Evolutionary conservation across 2,888 invertebrate genomes (phyloP), one percentile per base, ranked within the genome.

Genomic region (Amiota minor): DNA sequence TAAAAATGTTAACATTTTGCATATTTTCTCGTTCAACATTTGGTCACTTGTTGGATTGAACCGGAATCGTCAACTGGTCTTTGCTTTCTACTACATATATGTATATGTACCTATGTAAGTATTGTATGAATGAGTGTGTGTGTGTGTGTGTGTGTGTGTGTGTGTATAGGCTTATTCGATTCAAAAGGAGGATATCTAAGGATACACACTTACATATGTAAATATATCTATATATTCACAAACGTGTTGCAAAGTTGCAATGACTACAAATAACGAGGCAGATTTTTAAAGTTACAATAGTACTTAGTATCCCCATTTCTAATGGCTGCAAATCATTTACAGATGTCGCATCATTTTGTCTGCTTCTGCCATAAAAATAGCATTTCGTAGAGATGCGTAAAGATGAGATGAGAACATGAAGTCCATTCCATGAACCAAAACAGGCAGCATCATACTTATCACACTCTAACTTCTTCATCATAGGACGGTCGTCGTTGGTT

Each of bases 271-370:
- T 14, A 18, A 55, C 55, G 55, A 55, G 9, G 14, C n/a, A n/a
- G 55, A 55, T 18, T 14, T 16, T n/a, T 16, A n/a, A 55, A 18
- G 16, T 16, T 55, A 55, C 50, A 12, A 14, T 9, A 12, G 35
- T 23, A 16, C 11, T 59, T 18, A 11, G 59, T 59, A 59, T 59
- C 18, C 59, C 11, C 18, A 59, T 47, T 78, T 74, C 75, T 83
- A 86, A 86, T 86, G 80, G 78, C 75, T 78, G 75, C 84, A 83
- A 82, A 84, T 85, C 85, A 85, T 84, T 85, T 86, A 80, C 86
- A 85, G 83, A 83, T 86, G 85, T 79, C 78, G 77, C 86, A 79
- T 74, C 78, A 80, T 75, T 84, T 83, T 82, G 78, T 71, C 70
- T 68, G 67, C 14, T 61, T 16, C 6, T 45, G 53, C 64, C 81